Conservation (phyloP, 2,797 vertebrate genomes). For the Fratercula arctica region DNA sequence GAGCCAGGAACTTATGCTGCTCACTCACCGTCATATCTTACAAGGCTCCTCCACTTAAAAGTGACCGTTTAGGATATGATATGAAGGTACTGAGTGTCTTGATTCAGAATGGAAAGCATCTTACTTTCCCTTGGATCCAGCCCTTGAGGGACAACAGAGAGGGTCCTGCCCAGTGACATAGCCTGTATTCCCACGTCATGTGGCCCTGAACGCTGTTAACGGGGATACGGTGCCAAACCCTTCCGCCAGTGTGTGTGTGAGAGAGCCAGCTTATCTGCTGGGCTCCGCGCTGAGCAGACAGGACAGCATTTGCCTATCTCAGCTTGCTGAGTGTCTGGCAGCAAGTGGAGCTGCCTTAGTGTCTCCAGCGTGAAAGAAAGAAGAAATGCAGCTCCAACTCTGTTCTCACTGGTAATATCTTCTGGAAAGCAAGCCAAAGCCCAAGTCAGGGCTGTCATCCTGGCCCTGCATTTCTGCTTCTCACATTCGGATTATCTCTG, state of each 20-base stretch:
- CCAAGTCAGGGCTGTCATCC: constrained; percentile 12
- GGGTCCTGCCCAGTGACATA: background rate
- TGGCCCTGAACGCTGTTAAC: background rate
- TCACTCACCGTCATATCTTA: background rate
- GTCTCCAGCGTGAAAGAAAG: background rate
- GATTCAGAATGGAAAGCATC: background rate
- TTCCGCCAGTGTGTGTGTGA: background rate
- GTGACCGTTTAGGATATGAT: background rate
- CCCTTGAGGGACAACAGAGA: background rate
- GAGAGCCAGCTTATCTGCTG: background rate
- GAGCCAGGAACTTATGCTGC: background rate
- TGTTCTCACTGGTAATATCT: constrained; percentile 1
- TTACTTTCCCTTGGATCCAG: background rate
- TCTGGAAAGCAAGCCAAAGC: background rate
- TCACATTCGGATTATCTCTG: constrained; percentile 19
- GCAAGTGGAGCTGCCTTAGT: background rate
- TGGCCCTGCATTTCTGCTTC: background rate
- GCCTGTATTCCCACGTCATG: background rate
- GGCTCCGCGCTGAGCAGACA: background rate
- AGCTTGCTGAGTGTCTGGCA: constrained; percentile 17
- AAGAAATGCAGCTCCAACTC: background rate
- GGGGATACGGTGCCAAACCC: background rate
- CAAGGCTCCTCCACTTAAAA: background rate
- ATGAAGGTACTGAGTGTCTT: background rate
- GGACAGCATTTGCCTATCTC: background rate